Evolutionary conservation across 1,140 invertebrate species (phyloP).

Genomic region (Capitella teleta): DNA sequence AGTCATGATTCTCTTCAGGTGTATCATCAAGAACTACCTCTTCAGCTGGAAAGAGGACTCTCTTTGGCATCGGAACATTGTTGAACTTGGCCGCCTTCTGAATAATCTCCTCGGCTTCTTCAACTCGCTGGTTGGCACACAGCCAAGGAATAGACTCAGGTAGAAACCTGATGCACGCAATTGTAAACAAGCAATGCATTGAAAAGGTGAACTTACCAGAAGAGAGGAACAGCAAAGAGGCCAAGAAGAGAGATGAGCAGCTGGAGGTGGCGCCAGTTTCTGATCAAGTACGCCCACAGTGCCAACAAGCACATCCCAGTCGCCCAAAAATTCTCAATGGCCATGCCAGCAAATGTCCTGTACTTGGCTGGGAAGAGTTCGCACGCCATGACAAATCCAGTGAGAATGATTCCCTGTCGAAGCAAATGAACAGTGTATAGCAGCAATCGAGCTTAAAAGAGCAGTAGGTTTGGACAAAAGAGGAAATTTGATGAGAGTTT

Average conservation of each 20-base stretch:
- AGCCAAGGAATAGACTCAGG: conserved; percentile 20
- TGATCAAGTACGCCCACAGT: conserved; percentile 37
- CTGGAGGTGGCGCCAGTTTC: conserved; percentile 45
- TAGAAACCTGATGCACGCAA: conserved; percentile 8
- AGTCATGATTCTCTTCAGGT: too few relatives aligned
- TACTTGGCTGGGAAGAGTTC: conserved; percentile 46
- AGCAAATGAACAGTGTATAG: background rate
- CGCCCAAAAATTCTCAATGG: conserved; percentile 38
- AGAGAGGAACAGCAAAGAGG: conserved; percentile 36
- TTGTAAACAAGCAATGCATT: background rate
- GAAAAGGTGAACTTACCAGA: conserved; percentile 29
- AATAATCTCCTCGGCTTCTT: conserved; percentile 18
- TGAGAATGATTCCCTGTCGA: conserved; percentile 28
- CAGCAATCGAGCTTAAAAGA: too few relatives aligned
- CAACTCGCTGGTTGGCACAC: conserved; percentile 11
- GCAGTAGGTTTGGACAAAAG: too few relatives aligned
- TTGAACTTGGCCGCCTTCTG: conserved; percentile 13
- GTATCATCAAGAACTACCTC: too few relatives aligned
- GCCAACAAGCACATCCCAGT: conserved; percentile 37
- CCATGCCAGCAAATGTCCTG: conserved; percentile 44
- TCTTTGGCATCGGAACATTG: background rate
- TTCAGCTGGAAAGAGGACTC: background rate
- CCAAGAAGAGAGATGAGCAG: conserved; percentile 42
- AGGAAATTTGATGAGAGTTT: too few relatives aligned
- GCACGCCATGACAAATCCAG: conserved; percentile 30